phyloP scores from a whole-genome alignment of 1,140 invertebrate genomes.

The Dendrolimus kikuchii region DNA sequence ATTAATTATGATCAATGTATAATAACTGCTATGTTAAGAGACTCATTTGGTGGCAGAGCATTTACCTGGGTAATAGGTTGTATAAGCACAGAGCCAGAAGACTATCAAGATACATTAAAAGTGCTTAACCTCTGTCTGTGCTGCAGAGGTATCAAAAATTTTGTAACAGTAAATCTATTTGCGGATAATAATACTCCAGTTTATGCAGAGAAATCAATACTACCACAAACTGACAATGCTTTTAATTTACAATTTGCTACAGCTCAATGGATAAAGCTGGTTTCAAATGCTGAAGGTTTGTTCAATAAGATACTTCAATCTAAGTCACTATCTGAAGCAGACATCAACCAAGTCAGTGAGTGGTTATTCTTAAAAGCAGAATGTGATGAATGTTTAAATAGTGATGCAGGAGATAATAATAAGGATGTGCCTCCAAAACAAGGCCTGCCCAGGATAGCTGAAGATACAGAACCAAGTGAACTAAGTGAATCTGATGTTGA shows the following conservation, averaged over 20 bases:
- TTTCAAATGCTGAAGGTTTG: slow-evolving; percentile 87
- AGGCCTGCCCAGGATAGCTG: slow-evolving; percentile 66
- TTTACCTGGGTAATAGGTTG: slow-evolving; percentile 79
- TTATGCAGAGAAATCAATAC: slow-evolving; percentile 61
- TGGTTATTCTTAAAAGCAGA: slow-evolving; percentile 89
- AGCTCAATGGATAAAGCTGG: slow-evolving; percentile 85
- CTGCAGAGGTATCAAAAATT: slow-evolving; percentile 76
- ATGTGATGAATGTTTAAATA: slow-evolving; percentile 86
- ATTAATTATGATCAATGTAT: slow-evolving; percentile 77
- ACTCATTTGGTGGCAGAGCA: slow-evolving; percentile 79
- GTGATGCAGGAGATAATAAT: slow-evolving; percentile 73
- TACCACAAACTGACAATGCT: slow-evolving; percentile 58
- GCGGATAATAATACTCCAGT: slow-evolving; percentile 76
- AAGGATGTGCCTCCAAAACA: slow-evolving; percentile 66
- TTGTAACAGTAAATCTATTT: slow-evolving; percentile 79
- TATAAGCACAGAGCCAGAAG: slow-evolving; percentile 75
- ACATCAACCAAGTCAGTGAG: slow-evolving; percentile 85
- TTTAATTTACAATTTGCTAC: slow-evolving; percentile 86
- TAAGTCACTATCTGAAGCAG: slow-evolving; percentile 76
- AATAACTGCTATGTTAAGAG: slow-evolving; percentile 77
- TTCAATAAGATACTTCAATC: slow-evolving; percentile 79
- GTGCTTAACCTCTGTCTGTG: slow-evolving; percentile 75
- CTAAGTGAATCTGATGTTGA: slow-evolving; percentile 76
- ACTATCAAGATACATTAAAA: slow-evolving; percentile 76
- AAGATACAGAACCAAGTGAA: slow-evolving; percentile 71